Evolutionary conservation across 2,888 invertebrate genomes (phyloP).

Genomic region (Agrilus mali): DNA sequence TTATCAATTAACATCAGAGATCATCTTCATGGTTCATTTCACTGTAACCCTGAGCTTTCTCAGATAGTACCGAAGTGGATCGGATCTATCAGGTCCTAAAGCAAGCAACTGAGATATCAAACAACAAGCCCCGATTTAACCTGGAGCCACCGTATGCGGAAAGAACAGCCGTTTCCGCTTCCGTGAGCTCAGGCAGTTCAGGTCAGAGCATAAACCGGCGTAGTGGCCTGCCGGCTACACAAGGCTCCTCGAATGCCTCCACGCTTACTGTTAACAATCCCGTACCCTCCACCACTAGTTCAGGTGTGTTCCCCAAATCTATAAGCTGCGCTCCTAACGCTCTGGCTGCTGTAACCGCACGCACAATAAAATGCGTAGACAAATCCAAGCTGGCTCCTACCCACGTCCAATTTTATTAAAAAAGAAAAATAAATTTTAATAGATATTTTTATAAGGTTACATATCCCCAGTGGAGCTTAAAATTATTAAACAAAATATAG

Average conservation of each 20-base stretch:
- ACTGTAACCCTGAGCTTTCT: too few relatives aligned
- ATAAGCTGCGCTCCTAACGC: neutral
- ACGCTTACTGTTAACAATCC: slow-evolving; percentile 50
- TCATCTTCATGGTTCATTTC: too few relatives aligned
- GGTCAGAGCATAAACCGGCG: slow-evolving; percentile 40
- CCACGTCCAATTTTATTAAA: too few relatives aligned
- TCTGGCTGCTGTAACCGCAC: too few relatives aligned
- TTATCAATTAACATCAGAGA: too few relatives aligned
- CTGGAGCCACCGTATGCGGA: slow-evolving; percentile 32
- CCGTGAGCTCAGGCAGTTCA: slow-evolving; percentile 36
- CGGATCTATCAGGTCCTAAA: slow-evolving; percentile 90
- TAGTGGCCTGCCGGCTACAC: slow-evolving; percentile 27
- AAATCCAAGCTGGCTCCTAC: neutral
- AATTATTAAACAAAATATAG: too few relatives aligned
- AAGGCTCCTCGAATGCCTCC: slow-evolving; percentile 32
- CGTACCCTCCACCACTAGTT: slow-evolving; percentile 54
- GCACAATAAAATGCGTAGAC: neutral
- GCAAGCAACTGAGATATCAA: slow-evolving; percentile 81
- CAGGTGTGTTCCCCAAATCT: slow-evolving; percentile 43
- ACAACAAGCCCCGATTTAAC: slow-evolving; percentile 31
- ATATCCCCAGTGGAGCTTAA: too few relatives aligned
- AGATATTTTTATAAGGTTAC: too few relatives aligned
- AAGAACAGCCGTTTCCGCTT: slow-evolving; percentile 30
- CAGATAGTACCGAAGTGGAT: slow-evolving; percentile 56
- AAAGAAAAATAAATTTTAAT: too few relatives aligned